A percentile compares a stretch with the other conserved stretches of the same genome.
Evolutionary conservation across 2,113 vertebrate species (phyloP).

Genomic region (Halichoeres trimaculatus): DNA sequence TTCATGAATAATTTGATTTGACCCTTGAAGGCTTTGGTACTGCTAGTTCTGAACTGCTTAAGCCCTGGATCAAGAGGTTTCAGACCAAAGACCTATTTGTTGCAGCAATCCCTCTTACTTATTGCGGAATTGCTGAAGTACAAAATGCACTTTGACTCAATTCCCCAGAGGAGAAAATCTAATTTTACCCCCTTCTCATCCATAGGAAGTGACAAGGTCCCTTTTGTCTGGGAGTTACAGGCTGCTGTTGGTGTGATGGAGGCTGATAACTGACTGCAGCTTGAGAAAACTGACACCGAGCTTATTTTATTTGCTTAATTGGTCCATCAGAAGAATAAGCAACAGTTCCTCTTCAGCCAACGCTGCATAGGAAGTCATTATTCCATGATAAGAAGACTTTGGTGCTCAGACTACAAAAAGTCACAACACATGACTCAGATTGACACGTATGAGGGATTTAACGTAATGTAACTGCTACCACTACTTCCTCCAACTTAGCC

Average conservation of each 20-base stretch:
- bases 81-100: neutral
- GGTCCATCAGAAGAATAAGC: neutral
- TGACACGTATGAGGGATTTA: no score
- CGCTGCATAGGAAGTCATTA: neutral
- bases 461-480: no score
- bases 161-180: neutral
- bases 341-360: neutral
- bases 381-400: no score
- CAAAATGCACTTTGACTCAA: slow-evolving; percentile 5
- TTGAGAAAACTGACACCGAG: neutral
- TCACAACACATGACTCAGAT: no score
- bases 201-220: neutral
- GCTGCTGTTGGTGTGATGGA: neutral
- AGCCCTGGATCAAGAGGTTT: neutral
- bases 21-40: neutral
- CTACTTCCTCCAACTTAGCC: neutral
- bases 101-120: slow-evolving; percentile 1
- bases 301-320: neutral
- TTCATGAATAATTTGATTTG: slow-evolving; percentile 4
- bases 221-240: neutral
- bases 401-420: no score
- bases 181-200: neutral
- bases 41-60: neutral
- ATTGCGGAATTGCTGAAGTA: neutral
- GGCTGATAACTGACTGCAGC: neutral